Percentiles rank a stretch among this genome's conserved stretches.
Conservation (phyloP, 2,797 vertebrate genomes). For the Accipiter minullus region DNA sequence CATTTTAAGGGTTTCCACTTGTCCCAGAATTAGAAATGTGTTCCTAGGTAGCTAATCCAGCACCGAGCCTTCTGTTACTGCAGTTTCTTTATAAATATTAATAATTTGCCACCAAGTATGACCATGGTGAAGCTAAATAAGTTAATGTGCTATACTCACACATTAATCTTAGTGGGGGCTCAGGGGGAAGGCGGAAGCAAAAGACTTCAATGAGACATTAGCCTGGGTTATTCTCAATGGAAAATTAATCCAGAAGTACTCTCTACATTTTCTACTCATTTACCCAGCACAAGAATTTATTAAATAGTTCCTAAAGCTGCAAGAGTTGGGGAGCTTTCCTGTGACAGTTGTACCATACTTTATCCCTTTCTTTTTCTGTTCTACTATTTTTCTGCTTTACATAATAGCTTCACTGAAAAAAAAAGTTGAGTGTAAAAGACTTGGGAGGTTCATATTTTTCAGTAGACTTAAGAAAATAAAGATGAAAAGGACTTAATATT, state of each 20-base stretch:
- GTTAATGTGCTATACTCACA: neutral
- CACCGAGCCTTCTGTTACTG: neutral
- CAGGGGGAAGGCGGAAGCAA: neutral
- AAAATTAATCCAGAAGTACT: constrained; percentile 41
- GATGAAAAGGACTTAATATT: neutral
- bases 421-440: neutral
- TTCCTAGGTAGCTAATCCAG: neutral
- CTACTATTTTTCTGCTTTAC: neutral
- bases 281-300: neutral
- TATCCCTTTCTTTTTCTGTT: neutral
- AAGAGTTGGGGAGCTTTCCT: neutral
- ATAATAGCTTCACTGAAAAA: neutral
- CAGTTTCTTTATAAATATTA: neutral
- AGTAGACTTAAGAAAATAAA: neutral
- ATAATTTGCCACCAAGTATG: neutral
- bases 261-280: constrained; percentile 6
- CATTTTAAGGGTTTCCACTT: neutral
- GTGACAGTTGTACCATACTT: neutral
- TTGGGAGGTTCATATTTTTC: neutral
- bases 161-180: neutral
- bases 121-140: neutral
- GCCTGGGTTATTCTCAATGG: constrained; percentile 8
- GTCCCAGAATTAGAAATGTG: neutral
- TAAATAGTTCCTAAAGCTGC: neutral
- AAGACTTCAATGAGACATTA: neutral